A percentile compares a stretch with the other conserved stretches of the same genome.
Conservation (phyloP, 2,888 invertebrate genomes). For the Harmothoe impar region DNA sequence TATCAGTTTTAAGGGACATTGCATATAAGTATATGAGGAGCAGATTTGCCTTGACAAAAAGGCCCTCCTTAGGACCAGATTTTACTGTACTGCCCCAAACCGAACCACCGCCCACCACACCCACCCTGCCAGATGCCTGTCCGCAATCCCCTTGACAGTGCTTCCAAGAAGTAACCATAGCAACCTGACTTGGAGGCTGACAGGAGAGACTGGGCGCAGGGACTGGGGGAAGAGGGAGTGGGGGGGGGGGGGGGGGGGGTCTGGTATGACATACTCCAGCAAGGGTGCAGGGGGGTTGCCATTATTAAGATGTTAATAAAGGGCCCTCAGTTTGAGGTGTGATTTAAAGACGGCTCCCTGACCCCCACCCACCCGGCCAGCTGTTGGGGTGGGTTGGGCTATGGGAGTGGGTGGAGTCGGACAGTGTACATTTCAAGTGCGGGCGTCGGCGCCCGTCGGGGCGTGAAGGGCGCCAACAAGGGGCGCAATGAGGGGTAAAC, state of each 20-base stretch:
- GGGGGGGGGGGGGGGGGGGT: background rate
- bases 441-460: background rate
- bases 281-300: background rate
- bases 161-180: conserved; percentile 39
- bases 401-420: no score
- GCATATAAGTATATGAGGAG: no score
- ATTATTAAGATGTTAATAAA: conserved; percentile 62
- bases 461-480: conserved; percentile 24
- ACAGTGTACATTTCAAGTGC: conserved; percentile 54
- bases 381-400: background rate
- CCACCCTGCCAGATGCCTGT: conserved; percentile 13
- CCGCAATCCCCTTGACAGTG: background rate
- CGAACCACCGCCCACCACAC: conserved; percentile 13
- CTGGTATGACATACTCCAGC: background rate
- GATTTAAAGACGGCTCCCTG: conserved; percentile 24
- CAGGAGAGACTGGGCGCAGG: background rate
- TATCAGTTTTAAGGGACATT: no score
- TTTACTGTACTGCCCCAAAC: no score
- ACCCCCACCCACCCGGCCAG: conserved; percentile 55
- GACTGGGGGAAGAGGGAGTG: background rate
- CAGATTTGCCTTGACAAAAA: no score
- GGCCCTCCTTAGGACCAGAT: no score
- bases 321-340: background rate
- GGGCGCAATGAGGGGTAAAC: conserved; percentile 39
- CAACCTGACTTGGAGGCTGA: background rate